These are phyloP conservation scores for Illadopsis cleaveri DNA, from an alignment of 2,113 vertebrate species.

Conservation along the genomic window DNA sequence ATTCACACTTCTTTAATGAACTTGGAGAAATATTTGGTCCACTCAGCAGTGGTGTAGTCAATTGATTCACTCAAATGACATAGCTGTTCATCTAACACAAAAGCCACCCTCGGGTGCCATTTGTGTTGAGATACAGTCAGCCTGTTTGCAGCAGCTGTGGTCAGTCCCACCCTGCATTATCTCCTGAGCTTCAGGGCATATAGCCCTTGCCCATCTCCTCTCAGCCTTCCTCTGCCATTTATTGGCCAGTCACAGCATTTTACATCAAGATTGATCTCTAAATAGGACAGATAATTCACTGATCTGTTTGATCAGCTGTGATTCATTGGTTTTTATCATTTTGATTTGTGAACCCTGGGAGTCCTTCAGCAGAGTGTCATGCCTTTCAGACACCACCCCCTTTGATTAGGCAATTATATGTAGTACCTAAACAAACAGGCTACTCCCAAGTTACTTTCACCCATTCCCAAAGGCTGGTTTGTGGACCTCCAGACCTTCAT, in stretches of 20 bases:
- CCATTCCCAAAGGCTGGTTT: not conserved
- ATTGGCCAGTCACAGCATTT: not conserved
- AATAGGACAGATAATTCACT: not conserved
- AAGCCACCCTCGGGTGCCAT: not conserved
- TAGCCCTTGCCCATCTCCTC: not conserved
- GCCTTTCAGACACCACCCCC: accelerated
- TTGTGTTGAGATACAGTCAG: not conserved
- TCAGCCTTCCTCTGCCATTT: not conserved
- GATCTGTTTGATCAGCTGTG: not conserved
- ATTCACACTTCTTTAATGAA: not conserved
- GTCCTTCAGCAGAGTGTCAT: not conserved
- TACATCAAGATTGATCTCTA: not conserved
- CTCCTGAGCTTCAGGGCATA: not conserved
- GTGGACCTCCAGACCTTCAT: not conserved
- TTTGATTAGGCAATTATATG: not conserved
- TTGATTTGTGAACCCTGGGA: not conserved
- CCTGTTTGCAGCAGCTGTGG: not conserved
- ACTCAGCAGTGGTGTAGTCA: not conserved
- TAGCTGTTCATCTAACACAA: not conserved
- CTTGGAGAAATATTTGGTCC: not conserved
- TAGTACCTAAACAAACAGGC: no score
- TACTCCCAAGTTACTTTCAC: not conserved
- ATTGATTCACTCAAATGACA: not conserved
- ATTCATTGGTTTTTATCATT: not conserved
- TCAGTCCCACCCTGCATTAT: not conserved